phyloP scores from a whole-genome alignment of 2,113 vertebrate genomes.

The Hystrix cristata region DNA sequence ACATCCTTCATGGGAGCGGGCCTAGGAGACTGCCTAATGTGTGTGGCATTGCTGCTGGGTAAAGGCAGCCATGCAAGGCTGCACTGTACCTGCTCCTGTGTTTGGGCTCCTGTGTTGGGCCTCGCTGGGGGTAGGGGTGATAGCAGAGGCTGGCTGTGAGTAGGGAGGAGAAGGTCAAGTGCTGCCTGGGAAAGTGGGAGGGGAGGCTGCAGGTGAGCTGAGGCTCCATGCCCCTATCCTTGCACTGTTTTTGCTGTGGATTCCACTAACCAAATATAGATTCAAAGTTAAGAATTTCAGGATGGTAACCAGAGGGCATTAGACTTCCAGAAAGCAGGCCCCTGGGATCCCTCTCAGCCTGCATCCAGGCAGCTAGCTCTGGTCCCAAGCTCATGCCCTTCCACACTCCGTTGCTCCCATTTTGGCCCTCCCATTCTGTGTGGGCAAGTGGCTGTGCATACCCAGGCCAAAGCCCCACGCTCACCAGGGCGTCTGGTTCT shows the following conservation, averaged over 20 bases:
- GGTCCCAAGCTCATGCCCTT: not conserved
- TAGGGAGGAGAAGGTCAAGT: not conserved
- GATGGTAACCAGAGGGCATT: not conserved
- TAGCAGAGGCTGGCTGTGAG: not conserved
- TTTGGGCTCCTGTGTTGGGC: too few species aligned
- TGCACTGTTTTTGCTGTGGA: not conserved
- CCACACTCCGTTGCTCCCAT: not conserved
- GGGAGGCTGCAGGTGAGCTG: not conserved
- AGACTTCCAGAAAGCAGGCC: not conserved
- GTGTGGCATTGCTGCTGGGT: not conserved
- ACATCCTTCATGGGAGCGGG: not conserved
- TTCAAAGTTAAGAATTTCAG: not conserved
- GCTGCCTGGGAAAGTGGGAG: not conserved
- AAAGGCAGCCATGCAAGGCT: not conserved
- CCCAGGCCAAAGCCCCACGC: not conserved
- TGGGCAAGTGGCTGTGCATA: too few species aligned
- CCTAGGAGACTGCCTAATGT: not conserved
- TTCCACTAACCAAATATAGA: not conserved
- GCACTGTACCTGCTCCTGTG: accelerated
- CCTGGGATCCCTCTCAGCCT: not conserved
- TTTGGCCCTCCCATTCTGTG: not conserved
- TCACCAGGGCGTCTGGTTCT: not conserved
- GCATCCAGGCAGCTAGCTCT: not conserved
- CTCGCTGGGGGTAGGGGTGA: too few species aligned
- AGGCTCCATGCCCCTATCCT: not conserved